Conservation (phyloP, 1,140 invertebrate species). For the Drosophila tristis region DNA sequence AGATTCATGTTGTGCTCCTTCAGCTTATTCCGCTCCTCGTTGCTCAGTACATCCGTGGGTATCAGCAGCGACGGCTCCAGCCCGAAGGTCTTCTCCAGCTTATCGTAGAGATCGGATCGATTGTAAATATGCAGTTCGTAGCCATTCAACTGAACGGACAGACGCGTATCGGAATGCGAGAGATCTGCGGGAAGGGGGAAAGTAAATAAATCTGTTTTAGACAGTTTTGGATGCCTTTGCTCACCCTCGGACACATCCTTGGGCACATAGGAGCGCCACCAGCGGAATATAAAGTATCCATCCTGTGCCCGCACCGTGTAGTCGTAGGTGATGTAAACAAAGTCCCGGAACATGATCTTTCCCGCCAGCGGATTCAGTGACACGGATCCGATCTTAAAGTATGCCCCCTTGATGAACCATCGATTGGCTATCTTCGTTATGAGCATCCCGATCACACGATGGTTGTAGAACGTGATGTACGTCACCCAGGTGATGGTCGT, state of each 20-base stretch:
- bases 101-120: constrained; percentile 93
- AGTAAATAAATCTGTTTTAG: no score
- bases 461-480: constrained; percentile 98
- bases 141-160: constrained; percentile 97
- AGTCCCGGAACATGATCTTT: constrained; percentile 99
- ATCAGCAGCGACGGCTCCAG: constrained; percentile 91
- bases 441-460: constrained; percentile 94
- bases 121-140: constrained; percentile 99
- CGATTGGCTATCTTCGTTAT: constrained; percentile 95
- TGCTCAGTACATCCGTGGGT: constrained; percentile 70
- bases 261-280: constrained; percentile 97
- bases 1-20: constrained; percentile 87
- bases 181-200: constrained; percentile 87
- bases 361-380: constrained; percentile 97
- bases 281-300: constrained; percentile 98
- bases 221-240: background rate
- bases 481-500: constrained; percentile 93
- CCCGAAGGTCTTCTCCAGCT: constrained; percentile 95
- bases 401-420: constrained; percentile 93
- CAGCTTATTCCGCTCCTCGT: constrained; percentile 76
- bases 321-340: constrained; percentile 97
- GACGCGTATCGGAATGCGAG: constrained; percentile 96
- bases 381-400: constrained; percentile 95
- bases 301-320: constrained; percentile 97
- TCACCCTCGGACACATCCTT: constrained; percentile 97